These are phyloP conservation scores for Cyprinodon variegatus DNA, from an alignment of 2,113 vertebrate species.

Conservation along the genomic window DNA sequence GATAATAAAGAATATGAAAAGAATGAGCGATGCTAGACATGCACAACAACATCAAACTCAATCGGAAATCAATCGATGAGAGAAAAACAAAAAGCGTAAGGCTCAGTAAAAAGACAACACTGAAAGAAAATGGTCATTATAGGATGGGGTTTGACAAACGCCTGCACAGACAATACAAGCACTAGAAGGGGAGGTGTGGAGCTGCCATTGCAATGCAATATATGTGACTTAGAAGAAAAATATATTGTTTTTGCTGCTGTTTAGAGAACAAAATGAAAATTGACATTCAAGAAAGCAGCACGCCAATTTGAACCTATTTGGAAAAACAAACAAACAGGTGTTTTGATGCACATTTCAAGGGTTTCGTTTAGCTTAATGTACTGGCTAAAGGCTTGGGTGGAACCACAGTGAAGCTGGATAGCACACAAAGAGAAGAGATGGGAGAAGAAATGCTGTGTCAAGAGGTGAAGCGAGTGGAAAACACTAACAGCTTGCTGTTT, in stretches of 20 bases:
- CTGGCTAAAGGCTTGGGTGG: constrained; percentile 73
- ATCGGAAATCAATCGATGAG: constrained; percentile 61
- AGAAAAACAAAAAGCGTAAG: constrained; percentile 41
- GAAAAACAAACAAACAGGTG: constrained; percentile 43
- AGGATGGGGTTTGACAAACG: constrained; percentile 43
- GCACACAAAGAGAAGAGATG: constrained; percentile 31
- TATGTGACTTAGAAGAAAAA: constrained; percentile 70
- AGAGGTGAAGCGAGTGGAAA: constrained; percentile 46
- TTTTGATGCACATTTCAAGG: constrained; percentile 78
- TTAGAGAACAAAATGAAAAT: constrained; percentile 59
- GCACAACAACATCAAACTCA: constrained; percentile 70
- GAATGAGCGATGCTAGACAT: constrained; percentile 69
- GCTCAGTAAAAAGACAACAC: constrained; percentile 56
- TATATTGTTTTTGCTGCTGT: constrained; percentile 76
- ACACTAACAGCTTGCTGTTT: constrained; percentile 52
- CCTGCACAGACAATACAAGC: constrained; percentile 40
- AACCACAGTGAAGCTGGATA: constrained; percentile 69
- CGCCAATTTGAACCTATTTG: constrained; percentile 40
- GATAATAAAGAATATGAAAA: neutral
- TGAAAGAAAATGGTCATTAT: constrained; percentile 41
- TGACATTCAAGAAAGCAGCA: constrained; percentile 71
- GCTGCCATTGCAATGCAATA: constrained; percentile 75
- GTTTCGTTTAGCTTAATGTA: constrained; percentile 78
- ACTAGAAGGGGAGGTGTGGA: constrained; percentile 59
- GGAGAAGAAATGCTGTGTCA: constrained; percentile 26